Evolutionary conservation across 2,888 invertebrate genomes (phyloP), one percentile per base, ranked within the genome.

Genomic region (Acrobasis repandana): DNA sequence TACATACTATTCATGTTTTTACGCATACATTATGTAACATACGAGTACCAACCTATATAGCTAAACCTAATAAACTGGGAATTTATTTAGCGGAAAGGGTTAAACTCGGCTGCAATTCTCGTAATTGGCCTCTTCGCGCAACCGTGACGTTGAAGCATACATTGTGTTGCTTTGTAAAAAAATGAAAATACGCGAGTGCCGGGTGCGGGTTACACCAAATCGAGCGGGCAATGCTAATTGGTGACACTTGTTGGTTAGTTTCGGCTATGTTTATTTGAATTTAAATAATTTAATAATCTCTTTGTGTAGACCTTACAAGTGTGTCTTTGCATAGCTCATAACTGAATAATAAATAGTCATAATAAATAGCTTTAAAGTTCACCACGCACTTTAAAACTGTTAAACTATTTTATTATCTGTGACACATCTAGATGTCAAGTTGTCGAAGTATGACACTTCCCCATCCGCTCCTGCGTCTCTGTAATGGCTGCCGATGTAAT

Each of bases 101-200:
- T 38, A 48, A 58, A 58, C 58, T 49, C 49, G 49, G 49, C 15
- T 20, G 49, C 58, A 58, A 49, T 50, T 50, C 48, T 18, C 18
- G 34, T 58, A 58, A 58, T 58, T 58, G 58, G 58, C 58, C 58
- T 49, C 58, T 58, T 36, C 49, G 14, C 47, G 57, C 58, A 48
- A 20, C 34, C 58, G 58, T 36, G 49, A 38, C 58, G 48, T 38
- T 58, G 49, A 15, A 50, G 49, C 58, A 18, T 48, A 58, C 36
- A 57, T 57, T 57, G 58, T 58, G 18, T 49, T 58, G 36, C 36
- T 20, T 18, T 54, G 54, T 54, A 9, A 54, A 20, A 54, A 54
- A 54, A 54, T 54, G 38, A 58, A 36, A 47, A 15, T 28, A 34
- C 48, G 34, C 49, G 49, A 20, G 46, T 54, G 11, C 48, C 34